Percentiles rank a stretch among this genome's conserved stretches.
phyloP scores from a whole-genome alignment of 2,888 invertebrate species.

The Chloroclysta siterata region DNA sequence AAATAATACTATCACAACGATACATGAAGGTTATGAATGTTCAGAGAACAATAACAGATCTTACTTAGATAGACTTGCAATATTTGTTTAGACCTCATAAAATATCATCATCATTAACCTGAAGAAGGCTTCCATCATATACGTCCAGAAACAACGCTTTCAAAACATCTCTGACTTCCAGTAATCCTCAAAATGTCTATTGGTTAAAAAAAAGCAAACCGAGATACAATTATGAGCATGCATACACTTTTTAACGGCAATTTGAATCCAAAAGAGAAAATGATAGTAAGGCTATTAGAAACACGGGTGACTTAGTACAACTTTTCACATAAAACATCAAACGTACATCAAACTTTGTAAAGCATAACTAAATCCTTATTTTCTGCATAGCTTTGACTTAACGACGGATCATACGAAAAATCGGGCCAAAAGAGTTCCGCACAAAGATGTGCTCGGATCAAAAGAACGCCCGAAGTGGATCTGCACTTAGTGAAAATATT shows the following conservation, averaged over 20 bases:
- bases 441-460: slow-evolving; percentile 59
- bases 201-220: no score
- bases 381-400: slow-evolving; percentile 42
- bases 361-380: slow-evolving; percentile 32
- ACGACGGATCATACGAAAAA: slow-evolving; percentile 55
- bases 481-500: slow-evolving; percentile 72
- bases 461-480: slow-evolving; percentile 59
- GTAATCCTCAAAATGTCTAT: no score
- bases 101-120: no score
- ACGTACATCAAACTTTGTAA: slow-evolving; percentile 32
- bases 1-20: no score
- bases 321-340: slow-evolving; percentile 22
- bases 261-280: not conserved
- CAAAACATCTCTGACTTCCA: no score
- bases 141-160: no score
- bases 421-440: slow-evolving; percentile 48
- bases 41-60: no score
- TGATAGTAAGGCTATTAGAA: slow-evolving; percentile 6
- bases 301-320: slow-evolving; percentile 18
- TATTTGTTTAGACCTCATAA: not conserved
- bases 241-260: no score
- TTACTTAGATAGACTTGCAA: not conserved
- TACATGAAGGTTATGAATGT: no score
- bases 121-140: no score
- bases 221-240: no score